A percentile compares a stretch with the other conserved stretches of the same genome.
phyloP scores from a whole-genome alignment of 1,140 invertebrate genomes.

The Penaeus japonicus region DNA sequence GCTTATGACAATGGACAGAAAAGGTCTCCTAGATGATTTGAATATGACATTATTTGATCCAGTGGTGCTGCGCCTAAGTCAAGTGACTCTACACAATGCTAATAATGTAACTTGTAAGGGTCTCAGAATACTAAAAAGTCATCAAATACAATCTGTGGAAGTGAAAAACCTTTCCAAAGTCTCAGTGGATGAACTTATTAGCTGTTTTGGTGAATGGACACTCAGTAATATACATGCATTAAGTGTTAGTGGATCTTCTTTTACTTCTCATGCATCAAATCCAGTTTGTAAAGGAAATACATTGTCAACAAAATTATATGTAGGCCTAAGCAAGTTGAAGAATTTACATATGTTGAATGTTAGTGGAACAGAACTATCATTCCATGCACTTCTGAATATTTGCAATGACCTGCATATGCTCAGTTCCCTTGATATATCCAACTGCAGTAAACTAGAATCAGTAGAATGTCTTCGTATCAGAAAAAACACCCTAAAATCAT shows the following conservation, averaged over 20 bases:
- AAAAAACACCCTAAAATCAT: constrained; percentile 71
- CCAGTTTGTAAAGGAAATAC: constrained; percentile 61
- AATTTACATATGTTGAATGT: constrained; percentile 76
- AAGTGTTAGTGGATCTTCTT: constrained; percentile 75
- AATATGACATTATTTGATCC: constrained; percentile 74
- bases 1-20: constrained; percentile 72
- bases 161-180: constrained; percentile 70
- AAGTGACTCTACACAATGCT: constrained; percentile 65
- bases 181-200: constrained; percentile 74
- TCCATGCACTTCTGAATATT: constrained; percentile 74
- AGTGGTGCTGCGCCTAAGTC: constrained; percentile 72
- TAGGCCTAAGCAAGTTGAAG: constrained; percentile 66
- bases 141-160: constrained; percentile 72
- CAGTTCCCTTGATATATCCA: constrained; percentile 77
- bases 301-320: constrained; percentile 63
- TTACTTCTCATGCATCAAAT: constrained; percentile 70
- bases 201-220: constrained; percentile 78
- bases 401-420: constrained; percentile 75
- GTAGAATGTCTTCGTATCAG: constrained; percentile 73
- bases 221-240: constrained; percentile 73
- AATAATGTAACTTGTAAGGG: constrained; percentile 71
- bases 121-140: constrained; percentile 72
- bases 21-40: constrained; percentile 72
- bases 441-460: constrained; percentile 72
- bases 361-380: constrained; percentile 77